Base-by-base conservation (phyloP, 2,888 invertebrate species). In the Adelphocoris suturalis region DNA sequence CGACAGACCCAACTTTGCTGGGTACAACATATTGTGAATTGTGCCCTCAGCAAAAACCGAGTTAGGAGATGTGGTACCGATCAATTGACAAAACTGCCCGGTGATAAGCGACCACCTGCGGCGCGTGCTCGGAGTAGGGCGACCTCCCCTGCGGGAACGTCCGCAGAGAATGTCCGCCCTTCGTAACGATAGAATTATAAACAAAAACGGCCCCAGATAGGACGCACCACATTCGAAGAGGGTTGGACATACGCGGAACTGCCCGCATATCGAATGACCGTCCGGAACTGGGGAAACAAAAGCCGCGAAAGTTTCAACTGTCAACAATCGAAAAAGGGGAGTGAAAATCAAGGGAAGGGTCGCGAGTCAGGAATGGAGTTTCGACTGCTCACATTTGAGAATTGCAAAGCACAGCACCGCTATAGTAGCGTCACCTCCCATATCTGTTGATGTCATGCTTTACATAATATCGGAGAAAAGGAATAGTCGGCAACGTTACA, bases 161-260 rank as follows among this genome's bases (percentile, higher is more conserved):
- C 52, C 12, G 52, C 14, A 11, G 19, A 61, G 61, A 61, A 61
- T 61, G n/a, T 61, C n/a, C n/a, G 61, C 9, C 9, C n/a, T 16
- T 19, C 61, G 61, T n/a, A 61, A 61, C 61, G 61, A 61, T 61
- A 61, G n/a, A 61, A 61, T 61, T 61, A 61, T 61, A n/a, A 61
- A 61, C 61, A 37, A 37, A 61, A 61, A 61, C 61, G 9, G 16
- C 1, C n/a, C 9, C 61, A 61, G 61, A 61, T 19, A 19, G 0
- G 19, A 14, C n/a, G 16, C 19, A 19, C 19, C 61, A 19, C 19
- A 61, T 19, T 16, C 61, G 61, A 9, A 61, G 11, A 61, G 61
- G 61, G 61, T 14, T n/a, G 61, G 19, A 19, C 61, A 9, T 19
- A 61, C 61, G 61, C 61, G 61, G 61, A 61, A 61, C 19, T 61